Evolutionary conservation across 2,113 vertebrate species (phyloP), one percentile per base, ranked within the genome.

Genomic region (Peromyscus leucopus): DNA sequence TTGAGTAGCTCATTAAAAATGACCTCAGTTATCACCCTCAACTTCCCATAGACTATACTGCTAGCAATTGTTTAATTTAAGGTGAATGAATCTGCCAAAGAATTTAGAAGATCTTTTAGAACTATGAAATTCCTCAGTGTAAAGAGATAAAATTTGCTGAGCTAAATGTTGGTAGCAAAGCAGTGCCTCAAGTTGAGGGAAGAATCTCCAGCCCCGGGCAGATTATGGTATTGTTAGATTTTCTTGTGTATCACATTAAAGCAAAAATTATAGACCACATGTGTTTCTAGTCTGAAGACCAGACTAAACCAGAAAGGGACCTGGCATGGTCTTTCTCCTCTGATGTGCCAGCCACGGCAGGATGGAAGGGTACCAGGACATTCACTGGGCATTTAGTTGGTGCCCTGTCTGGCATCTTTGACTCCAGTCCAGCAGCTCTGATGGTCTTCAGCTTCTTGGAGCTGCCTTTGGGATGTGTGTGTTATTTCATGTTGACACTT

Each of bases 141-240:
- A 96, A 88, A 97, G 97, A 96, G 96, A 97, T 96, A 95, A 97
- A 96, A 97, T 96, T 96, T 98, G 92, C 96, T 91, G 95, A 93
- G 93, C 84, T 97, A 95, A 96, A 96, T 96, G 91, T 96, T 97
- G 90, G 95, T 97, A 94, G 96, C 78, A 94, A 97, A 91, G 92
- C 48, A 87, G 78, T 96, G 97, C 87, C 95, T 97, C 94, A 90
- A 89, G 87, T 75, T 72, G 46, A 95, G 87, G 78, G 79, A 65
- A 95, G 89, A 84, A 36, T 83, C 89, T 94, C 89, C 87, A 96
- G 96, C 96, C 67, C 74, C 16, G 91, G 89, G 96, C 78, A 94
- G 91, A 63, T 65, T 85, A 90, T 79, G 89, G 94, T 94, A 85
- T 78, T 75, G 92, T 95, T 87, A 94, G 87, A 57, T 90, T 96